Evolutionary conservation across 2,888 invertebrate genomes (phyloP).

Genomic region (Seira sanloemensis): DNA sequence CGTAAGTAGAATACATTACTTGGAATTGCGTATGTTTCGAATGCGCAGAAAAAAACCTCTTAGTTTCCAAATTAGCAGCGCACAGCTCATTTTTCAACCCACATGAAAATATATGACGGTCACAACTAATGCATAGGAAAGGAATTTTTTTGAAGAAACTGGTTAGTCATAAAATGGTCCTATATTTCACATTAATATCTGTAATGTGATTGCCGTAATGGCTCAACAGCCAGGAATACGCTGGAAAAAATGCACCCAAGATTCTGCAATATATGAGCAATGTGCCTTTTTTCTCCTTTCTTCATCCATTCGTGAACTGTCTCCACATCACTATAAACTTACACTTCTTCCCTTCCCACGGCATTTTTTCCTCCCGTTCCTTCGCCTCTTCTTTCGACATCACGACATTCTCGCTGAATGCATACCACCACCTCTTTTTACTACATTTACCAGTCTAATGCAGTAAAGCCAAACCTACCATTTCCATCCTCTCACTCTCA

Average conservation of each 20-base stretch:
- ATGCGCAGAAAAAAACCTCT: no score
- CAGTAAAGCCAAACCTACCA: constrained; percentile 1
- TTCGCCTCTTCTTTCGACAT: constrained; percentile 9
- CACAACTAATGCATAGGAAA: no score
- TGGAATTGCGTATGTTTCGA: no score
- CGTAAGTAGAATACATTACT: no score
- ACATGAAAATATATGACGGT: no score
- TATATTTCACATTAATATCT: not conserved
- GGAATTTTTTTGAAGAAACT: no score
- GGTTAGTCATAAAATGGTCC: no score
- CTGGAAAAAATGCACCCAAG: constrained; percentile 23
- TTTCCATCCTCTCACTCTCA: not conserved
- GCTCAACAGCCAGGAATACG: not conserved
- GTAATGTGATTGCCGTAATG: not conserved
- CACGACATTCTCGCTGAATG: constrained; percentile 19
- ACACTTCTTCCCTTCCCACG: constrained; percentile 13
- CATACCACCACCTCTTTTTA: constrained; percentile 23
- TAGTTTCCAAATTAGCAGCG: no score
- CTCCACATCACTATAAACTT: not conserved
- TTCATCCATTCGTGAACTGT: not conserved
- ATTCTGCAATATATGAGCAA: constrained; percentile 39
- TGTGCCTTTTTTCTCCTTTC: constrained; percentile 31
- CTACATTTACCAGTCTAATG: constrained; percentile 48
- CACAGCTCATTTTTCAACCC: no score
- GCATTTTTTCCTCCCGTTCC: constrained; percentile 7